Percentiles rank a stretch among this genome's conserved stretches.
phyloP scores from a whole-genome alignment of 2,888 invertebrate species.

The Caenorhabditis sp. region DNA sequence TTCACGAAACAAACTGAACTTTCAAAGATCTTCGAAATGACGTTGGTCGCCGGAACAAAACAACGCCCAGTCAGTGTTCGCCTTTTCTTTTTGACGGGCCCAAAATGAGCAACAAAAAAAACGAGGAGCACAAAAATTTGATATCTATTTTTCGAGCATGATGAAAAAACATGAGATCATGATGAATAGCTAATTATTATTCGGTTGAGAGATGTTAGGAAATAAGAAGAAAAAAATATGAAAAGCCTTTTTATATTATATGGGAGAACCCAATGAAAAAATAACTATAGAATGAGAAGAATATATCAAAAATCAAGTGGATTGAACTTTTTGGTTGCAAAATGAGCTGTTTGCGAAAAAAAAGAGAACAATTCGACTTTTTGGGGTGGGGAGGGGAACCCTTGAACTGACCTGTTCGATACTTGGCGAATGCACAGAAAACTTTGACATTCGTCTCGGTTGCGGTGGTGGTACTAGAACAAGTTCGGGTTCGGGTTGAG shows the following conservation, averaged over 20 bases:
- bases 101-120: too few relatives aligned
- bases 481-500: not conserved
- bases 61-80: too few relatives aligned
- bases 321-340: not conserved
- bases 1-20: not conserved
- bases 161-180: not conserved
- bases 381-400: too few relatives aligned
- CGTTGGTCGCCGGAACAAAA: not conserved
- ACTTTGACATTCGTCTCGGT: slow-evolving; percentile 47
- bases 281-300: too few relatives aligned
- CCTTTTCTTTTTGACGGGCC: too few relatives aligned
- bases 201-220: not conserved
- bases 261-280: not conserved
- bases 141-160: not conserved
- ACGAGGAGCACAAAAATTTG: not conserved
- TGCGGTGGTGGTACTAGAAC: slow-evolving; percentile 23
- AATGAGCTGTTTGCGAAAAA: not conserved
- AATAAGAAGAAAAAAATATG: not conserved
- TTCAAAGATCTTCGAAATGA: slow-evolving; percentile 1
- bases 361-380: not conserved
- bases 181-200: slow-evolving; percentile 1
- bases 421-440: slow-evolving; percentile 58
- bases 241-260: not conserved
- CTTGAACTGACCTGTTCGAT: slow-evolving; percentile 65
- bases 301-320: not conserved